Evolutionary conservation across 2,113 vertebrate species (phyloP).

Genomic region (Carassius auratus): DNA sequence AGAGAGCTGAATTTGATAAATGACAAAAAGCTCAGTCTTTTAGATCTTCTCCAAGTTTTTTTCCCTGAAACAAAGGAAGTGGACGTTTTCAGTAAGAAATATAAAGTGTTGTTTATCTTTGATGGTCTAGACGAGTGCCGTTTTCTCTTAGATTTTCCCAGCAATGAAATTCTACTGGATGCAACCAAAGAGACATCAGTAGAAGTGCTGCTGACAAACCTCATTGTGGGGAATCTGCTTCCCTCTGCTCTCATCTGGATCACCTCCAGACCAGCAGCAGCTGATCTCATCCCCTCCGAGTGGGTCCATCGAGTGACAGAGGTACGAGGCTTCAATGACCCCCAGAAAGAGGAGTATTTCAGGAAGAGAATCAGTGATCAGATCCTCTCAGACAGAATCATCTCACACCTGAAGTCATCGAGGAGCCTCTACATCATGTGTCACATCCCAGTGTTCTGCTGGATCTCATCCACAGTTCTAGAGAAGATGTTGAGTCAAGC

Average conservation of each 20-base stretch:
- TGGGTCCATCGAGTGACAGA: conserved; percentile 7
- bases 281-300: background rate
- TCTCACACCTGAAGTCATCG: conserved; percentile 7
- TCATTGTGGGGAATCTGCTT: background rate
- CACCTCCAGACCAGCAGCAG: conserved; percentile 18
- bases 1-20: conserved; percentile 10
- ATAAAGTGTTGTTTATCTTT: background rate
- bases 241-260: background rate
- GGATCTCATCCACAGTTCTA: conserved; percentile 36
- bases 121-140: conserved; percentile 34
- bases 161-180: background rate
- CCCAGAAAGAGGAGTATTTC: conserved; percentile 29
- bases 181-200: too few relatives aligned
- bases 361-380: background rate
- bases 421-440: conserved; percentile 36
- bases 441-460: conserved; percentile 37
- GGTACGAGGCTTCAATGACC: conserved; percentile 6
- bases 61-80: too few relatives aligned
- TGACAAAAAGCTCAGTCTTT: background rate
- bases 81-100: too few relatives aligned
- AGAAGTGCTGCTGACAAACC: background rate
- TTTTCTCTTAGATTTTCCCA: conserved; percentile 12
- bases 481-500: background rate
- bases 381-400: background rate
- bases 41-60: background rate